phyloP scores from a whole-genome alignment of 2,797 vertebrate genomes.

The Danio jaintianensis region DNA sequence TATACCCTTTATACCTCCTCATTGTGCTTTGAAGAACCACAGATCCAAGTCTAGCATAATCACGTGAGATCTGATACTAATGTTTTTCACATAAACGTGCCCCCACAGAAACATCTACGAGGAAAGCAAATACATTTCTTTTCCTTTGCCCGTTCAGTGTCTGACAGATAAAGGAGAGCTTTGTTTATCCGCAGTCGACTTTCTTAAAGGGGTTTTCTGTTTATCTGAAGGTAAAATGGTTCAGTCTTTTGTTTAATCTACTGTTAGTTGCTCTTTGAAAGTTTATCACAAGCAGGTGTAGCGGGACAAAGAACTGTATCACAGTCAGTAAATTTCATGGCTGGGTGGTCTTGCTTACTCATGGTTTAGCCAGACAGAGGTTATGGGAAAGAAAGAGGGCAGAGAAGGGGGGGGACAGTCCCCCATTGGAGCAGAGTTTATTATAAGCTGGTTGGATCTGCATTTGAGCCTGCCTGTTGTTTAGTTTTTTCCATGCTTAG shows the following conservation, averaged over 20 bases:
- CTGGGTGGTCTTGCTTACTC: conserved; percentile 49
- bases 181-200: conserved; percentile 30
- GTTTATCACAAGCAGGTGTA: conserved; percentile 29
- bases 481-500: conserved; percentile 40
- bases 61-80: conserved; percentile 33
- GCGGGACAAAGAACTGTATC: conserved; percentile 37
- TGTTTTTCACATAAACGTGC: conserved; percentile 5
- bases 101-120: conserved; percentile 44
- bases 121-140: conserved; percentile 22
- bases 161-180: conserved; percentile 23
- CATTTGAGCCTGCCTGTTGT: conserved; percentile 16
- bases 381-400: conserved; percentile 43
- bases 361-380: conserved; percentile 35
- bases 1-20: not conserved
- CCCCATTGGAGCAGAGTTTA: conserved; percentile 20
- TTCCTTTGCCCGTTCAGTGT: conserved; percentile 26
- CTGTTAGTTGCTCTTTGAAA: conserved; percentile 18
- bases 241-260: conserved; percentile 40
- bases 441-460: conserved; percentile 19
- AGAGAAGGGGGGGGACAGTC: not conserved
- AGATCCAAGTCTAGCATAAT: conserved; percentile 15
- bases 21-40: not conserved
- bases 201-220: conserved; percentile 18
- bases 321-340: conserved; percentile 37
- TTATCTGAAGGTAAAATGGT: conserved; percentile 44